Conservation (phyloP, 2,113 vertebrate species). For the Jaculus jaculus region DNA sequence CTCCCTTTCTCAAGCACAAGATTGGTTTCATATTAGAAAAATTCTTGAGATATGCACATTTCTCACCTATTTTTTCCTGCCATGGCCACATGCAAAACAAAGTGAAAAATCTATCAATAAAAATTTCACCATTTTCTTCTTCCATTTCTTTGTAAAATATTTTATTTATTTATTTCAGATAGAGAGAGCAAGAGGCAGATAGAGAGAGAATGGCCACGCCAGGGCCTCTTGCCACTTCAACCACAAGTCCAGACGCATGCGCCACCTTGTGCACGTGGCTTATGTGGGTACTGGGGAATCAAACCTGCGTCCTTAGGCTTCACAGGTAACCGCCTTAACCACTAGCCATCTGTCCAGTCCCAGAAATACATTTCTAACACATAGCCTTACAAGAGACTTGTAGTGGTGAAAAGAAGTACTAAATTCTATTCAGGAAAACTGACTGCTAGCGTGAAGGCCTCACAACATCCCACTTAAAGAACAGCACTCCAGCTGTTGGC, state of each 20-base stretch:
- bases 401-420: neutral
- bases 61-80: neutral
- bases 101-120: neutral
- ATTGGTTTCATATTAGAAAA: constrained; percentile 7
- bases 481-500: neutral
- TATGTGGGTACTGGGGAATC: too few species aligned
- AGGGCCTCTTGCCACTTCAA: too few species aligned
- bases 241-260: too few species aligned
- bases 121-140: neutral
- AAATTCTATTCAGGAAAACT: neutral
- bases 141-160: too few species aligned
- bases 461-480: neutral
- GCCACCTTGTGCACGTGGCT: too few species aligned
- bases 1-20: neutral
- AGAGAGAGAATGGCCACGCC: too few species aligned
- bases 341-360: too few species aligned
- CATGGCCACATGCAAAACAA: neutral
- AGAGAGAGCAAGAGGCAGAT: too few species aligned
- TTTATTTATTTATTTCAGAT: too few species aligned
- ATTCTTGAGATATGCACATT: neutral
- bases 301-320: too few species aligned
- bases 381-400: neutral
- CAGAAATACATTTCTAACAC: neutral
- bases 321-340: too few species aligned
- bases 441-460: neutral